Evolutionary conservation across 2,888 invertebrate genomes (phyloP), one percentile per base, ranked within the genome.

Genomic region (Syritta pipiens): DNA sequence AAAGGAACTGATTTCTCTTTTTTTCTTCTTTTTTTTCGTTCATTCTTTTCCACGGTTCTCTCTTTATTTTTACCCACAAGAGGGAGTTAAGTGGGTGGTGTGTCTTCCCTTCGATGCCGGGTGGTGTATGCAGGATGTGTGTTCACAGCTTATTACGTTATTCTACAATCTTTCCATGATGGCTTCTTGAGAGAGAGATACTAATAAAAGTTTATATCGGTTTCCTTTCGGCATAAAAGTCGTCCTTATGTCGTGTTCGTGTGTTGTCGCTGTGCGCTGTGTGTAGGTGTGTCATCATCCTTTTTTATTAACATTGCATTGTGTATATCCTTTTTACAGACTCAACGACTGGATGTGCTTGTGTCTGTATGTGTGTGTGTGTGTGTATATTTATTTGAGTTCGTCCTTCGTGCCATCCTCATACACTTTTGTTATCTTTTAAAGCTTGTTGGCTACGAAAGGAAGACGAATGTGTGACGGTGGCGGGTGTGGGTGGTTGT

Each of bases 91-190:
- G 22, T 48, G 32, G 32, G 14, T 28, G 17, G 1, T n/a, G n/a
- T n/a, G n/a, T n/a, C n/a, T n/a, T n/a, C n/a, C n/a, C n/a, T n/a
- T n/a, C n/a, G n/a, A n/a, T n/a, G n/a, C n/a, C n/a, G 32, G 12
- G 22, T 30, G 28, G 30, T 24, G 48, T 24, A 40, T 19, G 22
- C 62, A 62, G 79, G 67, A 74, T 79, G 68, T 79, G 74, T 79
- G 74, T 79, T 79, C 79, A 74, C 79, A 79, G 79, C 79, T 79
- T 79, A 79, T 79, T 79, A 79, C 79, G 79, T 79, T 79, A 79
- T 79, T 79, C 68, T 74, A 62, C 79, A 79, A 79, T 74, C 79
- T 79, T 79, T 74, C 74, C 79, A 74, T 79, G 79, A 79, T 79
- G 79, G 79, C 79, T 79, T 74, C 79, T 79, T 79, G 74, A 79